Percentiles rank a stretch among this genome's conserved stretches.
phyloP scores from a whole-genome alignment of 2,797 vertebrate genomes.

The Otus scops region DNA sequence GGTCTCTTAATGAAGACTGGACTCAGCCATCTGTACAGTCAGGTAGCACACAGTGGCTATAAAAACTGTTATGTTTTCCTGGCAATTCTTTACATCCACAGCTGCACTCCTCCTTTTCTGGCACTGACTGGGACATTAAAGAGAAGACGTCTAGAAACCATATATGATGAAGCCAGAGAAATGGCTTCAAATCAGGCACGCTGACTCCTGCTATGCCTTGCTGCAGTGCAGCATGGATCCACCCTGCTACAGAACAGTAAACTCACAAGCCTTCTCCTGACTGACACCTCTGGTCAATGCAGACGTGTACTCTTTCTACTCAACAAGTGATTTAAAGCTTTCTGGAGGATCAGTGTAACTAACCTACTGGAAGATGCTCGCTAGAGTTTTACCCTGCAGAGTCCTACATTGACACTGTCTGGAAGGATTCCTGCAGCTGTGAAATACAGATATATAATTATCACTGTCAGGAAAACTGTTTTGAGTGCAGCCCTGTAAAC shows the following conservation, averaged over 20 bases:
- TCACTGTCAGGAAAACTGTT: background rate
- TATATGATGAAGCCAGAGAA: background rate
- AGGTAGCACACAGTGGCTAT: background rate
- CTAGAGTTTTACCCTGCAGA: background rate
- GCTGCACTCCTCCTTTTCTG: background rate
- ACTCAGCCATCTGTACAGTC: background rate
- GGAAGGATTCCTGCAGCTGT: background rate
- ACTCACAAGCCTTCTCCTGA: background rate
- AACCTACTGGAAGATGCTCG: background rate
- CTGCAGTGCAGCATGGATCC: background rate
- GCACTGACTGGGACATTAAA: background rate
- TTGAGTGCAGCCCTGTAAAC: background rate
- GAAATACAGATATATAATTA: background rate
- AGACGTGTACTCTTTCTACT: background rate
- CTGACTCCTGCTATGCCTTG: background rate
- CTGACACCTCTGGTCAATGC: background rate
- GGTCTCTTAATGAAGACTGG: background rate
- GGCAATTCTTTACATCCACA: background rate
- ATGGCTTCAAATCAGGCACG: accelerated
- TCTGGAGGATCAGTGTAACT: background rate
- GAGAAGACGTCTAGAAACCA: background rate
- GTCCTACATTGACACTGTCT: background rate
- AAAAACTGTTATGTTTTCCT: background rate
- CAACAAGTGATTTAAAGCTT: background rate
- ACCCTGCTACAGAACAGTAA: background rate